Base-by-base conservation (phyloP, 2,888 invertebrate genomes). In the Amphipoea oculea region DNA sequence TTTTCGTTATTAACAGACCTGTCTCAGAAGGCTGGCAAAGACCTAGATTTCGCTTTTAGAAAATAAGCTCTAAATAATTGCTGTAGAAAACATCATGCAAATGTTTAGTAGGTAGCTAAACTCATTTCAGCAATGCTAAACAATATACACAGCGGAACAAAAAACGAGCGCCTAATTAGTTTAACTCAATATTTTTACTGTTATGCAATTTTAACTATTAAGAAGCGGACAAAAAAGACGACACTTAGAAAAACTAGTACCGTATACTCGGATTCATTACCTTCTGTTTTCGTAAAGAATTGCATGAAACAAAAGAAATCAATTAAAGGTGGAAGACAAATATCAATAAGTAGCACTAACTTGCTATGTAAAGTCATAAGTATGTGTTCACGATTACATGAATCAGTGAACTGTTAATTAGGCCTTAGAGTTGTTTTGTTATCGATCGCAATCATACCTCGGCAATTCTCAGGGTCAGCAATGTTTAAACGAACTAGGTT, bases 271-370 rank as follows among this genome's bases (percentile, higher is more conserved):
- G 81, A 81, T 86, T 83, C 84, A 89, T 96, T 96, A 96, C 96
- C 96, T 96, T 96, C 96, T 96, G 94, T 93, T 89, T 92, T 92
- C 92, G 92, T 86, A 91, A 91, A 90, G 93, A 90, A 89, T 94
- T 92, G 89, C 96, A 96, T 96, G 96, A 90, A 96, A 96, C 95
- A 96, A 96, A 95, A 95, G 90, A 95, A 86, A 76, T 80, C 12
- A 36, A 84, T 90, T 89, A 88, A 77, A 85, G 77, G 71, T 60
- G 68, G 62, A 81, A 76, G 5, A 51, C 29, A 68, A 40, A 67
- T 51, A 68, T 68, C 7, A 57, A 73, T 67, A n/a, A n/a, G n/a
- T n/a, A 57, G 57, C 5, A 36, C 12, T 29, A 68, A 83, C 23
- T 54, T 68, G 14, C 7, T 72, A 63, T 23, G 29, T 14, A 29